Conservation (phyloP, 1,140 invertebrate species). For the Anastatus disparis region DNA sequence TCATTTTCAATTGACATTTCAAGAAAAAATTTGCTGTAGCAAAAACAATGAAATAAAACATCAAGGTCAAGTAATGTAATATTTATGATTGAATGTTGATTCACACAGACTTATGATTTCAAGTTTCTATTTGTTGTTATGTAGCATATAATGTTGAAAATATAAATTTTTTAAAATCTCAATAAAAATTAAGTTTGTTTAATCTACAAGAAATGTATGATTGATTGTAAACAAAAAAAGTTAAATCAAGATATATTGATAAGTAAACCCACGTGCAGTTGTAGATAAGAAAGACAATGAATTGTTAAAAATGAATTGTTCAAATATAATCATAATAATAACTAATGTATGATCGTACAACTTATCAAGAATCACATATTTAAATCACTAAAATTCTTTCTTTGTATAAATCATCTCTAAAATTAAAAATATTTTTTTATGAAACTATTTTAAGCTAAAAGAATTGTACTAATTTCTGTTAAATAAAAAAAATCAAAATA, state of each 20-base stretch:
- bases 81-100: background rate
- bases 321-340: no score
- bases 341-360: no score
- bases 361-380: no score
- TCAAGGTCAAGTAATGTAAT: slow-evolving; percentile 7
- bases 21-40: background rate
- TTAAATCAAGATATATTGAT: slow-evolving; percentile 7
- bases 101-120: background rate
- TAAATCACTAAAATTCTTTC: no score
- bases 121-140: no score
- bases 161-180: background rate
- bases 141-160: no score
- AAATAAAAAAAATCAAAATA: no score
- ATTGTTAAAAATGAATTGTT: background rate
- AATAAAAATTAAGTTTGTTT: background rate
- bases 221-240: background rate
- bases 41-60: slow-evolving; percentile 11
- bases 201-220: background rate
- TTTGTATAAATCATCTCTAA: no score
- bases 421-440: no score
- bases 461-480: no score
- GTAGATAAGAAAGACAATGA: slow-evolving; percentile 2
- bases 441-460: no score
- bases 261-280: background rate
- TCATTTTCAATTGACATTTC: background rate